Percentiles rank a stretch among this genome's conserved stretches.
These are phyloP conservation scores for Ophiodon elongatus DNA, from an alignment of 2,113 vertebrate species.

Conservation along the genomic window DNA sequence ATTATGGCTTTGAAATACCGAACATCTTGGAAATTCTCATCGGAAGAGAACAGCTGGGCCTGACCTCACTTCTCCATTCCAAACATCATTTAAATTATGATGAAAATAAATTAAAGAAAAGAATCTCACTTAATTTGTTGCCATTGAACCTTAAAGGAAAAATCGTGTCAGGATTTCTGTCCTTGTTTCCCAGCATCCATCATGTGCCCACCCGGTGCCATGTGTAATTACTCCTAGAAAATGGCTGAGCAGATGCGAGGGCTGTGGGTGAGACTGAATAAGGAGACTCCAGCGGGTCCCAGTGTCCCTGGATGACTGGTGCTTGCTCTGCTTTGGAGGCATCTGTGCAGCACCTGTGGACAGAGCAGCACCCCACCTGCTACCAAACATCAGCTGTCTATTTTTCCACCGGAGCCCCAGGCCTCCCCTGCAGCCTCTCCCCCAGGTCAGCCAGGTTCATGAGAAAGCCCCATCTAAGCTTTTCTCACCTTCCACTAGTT, in stretches of 20 bases:
- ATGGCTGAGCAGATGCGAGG: conserved; percentile 85
- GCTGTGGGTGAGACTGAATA: conserved; percentile 75
- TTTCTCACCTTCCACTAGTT: conserved; percentile 85
- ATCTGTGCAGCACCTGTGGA: conserved; percentile 87
- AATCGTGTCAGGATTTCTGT: conserved; percentile 60
- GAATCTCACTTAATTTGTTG: conserved; percentile 45
- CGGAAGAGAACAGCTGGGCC: conserved; percentile 26
- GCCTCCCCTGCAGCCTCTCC: conserved; percentile 47
- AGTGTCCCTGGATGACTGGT: conserved; percentile 75
- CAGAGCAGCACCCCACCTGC: conserved; percentile 67
- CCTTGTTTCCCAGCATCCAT: conserved; percentile 77
- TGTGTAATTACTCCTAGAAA: conserved; percentile 83
- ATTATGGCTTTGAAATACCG: conserved; percentile 70
- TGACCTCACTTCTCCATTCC: conserved; percentile 48
- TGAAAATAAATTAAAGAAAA: conserved; percentile 22
- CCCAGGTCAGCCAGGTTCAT: conserved; percentile 73
- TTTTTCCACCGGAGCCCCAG: conserved; percentile 48
- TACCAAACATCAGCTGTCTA: conserved; percentile 75
- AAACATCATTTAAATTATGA: conserved; percentile 48
- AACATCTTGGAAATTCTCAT: conserved; percentile 68
- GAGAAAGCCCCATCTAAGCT: conserved; percentile 76
- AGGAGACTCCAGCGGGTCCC: conserved; percentile 72
- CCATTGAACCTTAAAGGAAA: conserved; percentile 59
- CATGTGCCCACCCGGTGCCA: conserved; percentile 78
- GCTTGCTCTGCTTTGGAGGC: conserved; percentile 72